Evolutionary conservation across 2,888 invertebrate species (phyloP).

Genomic region (Diplazon laetatorius): DNA sequence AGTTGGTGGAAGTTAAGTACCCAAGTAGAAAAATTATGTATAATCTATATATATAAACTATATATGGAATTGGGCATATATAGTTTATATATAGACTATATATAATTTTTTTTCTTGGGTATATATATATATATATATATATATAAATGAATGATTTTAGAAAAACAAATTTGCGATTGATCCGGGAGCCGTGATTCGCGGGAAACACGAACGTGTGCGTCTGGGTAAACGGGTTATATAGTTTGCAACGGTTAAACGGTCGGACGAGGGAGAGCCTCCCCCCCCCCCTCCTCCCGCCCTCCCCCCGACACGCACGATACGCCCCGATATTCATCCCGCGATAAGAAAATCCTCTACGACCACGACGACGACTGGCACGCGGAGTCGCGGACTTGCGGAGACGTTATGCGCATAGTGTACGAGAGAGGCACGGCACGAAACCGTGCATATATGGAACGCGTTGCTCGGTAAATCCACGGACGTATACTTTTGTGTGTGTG

Average conservation of each 20-base stretch:
- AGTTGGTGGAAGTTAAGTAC: no score
- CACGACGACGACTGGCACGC: no score
- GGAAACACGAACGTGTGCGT: neutral
- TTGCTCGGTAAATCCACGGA: constrained; percentile 12
- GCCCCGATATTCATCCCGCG: constrained; percentile 42
- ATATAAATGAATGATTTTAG: neutral
- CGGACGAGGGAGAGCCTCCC: no score
- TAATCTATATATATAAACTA: no score
- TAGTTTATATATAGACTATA: no score
- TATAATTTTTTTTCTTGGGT: no score
- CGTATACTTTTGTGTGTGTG: neutral
- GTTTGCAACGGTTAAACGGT: neutral
- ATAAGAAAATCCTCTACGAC: constrained; percentile 37
- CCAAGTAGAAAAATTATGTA: no score
- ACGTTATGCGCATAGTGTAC: constrained; percentile 20
- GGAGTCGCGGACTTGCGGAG: constrained; percentile 1
- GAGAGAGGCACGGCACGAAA: constrained; percentile 9
- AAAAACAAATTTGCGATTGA: constrained; percentile 3
- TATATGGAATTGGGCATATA: no score
- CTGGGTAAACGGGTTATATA: neutral
- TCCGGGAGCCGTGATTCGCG: neutral
- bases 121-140: no score
- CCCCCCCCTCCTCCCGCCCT: no score
- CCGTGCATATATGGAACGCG: no score
- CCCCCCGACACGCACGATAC: constrained; percentile 26